A percentile compares a stretch with the other conserved stretches of the same genome.
Conservation (phyloP, 2,797 vertebrate species). For the Graptemys geographica region DNA sequence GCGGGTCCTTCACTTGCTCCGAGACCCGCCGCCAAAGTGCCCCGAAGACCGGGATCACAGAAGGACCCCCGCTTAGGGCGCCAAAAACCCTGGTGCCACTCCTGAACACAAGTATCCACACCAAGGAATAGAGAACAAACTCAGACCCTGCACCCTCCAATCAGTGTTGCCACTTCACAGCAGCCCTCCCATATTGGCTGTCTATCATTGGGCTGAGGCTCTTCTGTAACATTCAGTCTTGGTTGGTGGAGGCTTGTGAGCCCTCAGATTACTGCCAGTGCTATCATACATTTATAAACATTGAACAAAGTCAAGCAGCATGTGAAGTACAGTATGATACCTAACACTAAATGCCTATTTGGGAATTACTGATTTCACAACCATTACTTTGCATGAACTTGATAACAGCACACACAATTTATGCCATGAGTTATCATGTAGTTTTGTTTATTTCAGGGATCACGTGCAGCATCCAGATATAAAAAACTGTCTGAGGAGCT, state of each 20-base stretch:
- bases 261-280: not conserved
- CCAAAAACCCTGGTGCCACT: too few relatives aligned
- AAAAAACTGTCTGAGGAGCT: not conserved
- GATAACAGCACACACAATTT: not conserved
- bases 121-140: not conserved
- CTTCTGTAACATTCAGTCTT: not conserved
- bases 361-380: not conserved
- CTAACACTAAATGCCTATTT: not conserved
- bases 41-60: too few relatives aligned
- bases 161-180: not conserved
- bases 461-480: accelerated
- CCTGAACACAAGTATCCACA: not conserved
- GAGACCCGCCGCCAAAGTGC: too few relatives aligned
- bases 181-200: not conserved
- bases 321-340: not conserved
- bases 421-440: not conserved
- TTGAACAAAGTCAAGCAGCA: not conserved
- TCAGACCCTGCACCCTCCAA: not conserved
- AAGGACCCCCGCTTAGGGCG: too few relatives aligned
- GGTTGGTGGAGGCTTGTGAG: not conserved
- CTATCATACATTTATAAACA: not conserved
- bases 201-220: not conserved
- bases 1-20: too few relatives aligned
- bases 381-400: not conserved
- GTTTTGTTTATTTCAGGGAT: not conserved